A percentile compares a stretch with the other conserved stretches of the same genome.
phyloP scores from a whole-genome alignment of 2,888 invertebrate species.

The Campopleginae sp. region DNA sequence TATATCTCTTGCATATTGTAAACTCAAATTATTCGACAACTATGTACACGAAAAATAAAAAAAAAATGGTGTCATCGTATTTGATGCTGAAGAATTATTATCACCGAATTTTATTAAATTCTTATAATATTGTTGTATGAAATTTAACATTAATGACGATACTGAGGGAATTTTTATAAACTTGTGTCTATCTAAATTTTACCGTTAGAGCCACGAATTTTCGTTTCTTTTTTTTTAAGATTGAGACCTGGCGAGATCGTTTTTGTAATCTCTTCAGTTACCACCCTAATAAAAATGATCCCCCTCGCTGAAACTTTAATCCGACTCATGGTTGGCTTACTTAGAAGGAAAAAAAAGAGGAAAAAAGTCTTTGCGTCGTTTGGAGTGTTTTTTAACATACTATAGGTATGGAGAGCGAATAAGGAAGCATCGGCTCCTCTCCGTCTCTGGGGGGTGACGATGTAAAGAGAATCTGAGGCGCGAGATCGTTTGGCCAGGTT shows the following conservation, averaged over 20 bases:
- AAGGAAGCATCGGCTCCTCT: constrained; percentile 26
- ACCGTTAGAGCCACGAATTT: not conserved
- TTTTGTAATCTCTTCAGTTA: constrained; percentile 17
- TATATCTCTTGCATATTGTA: no score
- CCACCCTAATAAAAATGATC: constrained; percentile 26
- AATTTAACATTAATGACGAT: no score
- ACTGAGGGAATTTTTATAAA: not conserved
- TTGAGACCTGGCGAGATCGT: constrained; percentile 5
- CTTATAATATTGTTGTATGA: no score
- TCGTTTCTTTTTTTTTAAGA: not conserved
- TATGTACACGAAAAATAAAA: no score
- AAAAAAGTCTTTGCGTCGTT: constrained; percentile 21
- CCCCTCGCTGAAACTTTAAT: constrained; percentile 28
- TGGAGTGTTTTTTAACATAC: constrained; percentile 39
- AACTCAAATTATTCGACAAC: no score
- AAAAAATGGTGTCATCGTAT: no score
- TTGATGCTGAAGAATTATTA: no score
- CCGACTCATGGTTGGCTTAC: constrained; percentile 8
- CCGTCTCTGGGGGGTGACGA: constrained; percentile 72
- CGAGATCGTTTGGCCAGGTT: constrained; percentile 70
- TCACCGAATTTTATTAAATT: no score
- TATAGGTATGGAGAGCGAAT: constrained; percentile 2
- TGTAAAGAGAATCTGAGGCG: constrained; percentile 67
- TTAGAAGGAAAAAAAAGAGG: not conserved
- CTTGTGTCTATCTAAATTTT: no score